Conservation (phyloP, 2,113 vertebrate species). For the Callaeas wilsoni region DNA sequence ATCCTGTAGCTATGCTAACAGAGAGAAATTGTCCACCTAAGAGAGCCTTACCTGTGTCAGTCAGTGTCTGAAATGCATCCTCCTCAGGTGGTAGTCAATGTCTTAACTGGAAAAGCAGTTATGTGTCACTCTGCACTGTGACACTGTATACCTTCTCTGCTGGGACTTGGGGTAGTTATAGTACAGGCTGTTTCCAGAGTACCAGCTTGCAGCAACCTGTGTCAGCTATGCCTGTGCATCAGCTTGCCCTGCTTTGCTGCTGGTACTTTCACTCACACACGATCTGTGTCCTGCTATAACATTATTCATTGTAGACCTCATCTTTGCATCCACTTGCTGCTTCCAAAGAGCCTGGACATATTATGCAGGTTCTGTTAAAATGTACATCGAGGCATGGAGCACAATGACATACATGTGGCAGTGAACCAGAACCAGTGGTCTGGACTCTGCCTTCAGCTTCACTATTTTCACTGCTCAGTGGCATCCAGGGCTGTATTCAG, state of each 20-base stretch:
- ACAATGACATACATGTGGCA: not conserved
- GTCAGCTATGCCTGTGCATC: not conserved
- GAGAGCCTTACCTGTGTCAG: not conserved
- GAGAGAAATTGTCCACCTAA: not conserved
- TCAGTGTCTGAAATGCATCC: not conserved
- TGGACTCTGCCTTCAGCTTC: not conserved
- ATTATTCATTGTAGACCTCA: not conserved
- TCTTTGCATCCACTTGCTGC: not conserved
- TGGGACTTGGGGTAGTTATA: not conserved
- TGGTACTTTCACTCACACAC: not conserved
- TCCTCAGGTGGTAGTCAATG: not conserved
- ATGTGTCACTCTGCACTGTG: not conserved
- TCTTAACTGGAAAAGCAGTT: not conserved
- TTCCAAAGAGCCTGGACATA: not conserved
- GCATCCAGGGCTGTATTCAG: not conserved
- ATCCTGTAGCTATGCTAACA: not conserved
- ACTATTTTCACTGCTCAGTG: not conserved
- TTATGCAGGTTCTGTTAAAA: not conserved
- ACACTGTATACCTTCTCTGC: not conserved
- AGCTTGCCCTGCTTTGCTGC: not conserved
- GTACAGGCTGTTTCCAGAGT: not conserved
- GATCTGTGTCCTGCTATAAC: not conserved
- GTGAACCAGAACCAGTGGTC: not conserved
- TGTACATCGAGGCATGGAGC: rapidly evolving
- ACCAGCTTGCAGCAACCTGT: not conserved